These are phyloP conservation scores for Oplegnathus fasciatus DNA, from an alignment of 2,113 vertebrate genomes.

Conservation along the genomic window DNA sequence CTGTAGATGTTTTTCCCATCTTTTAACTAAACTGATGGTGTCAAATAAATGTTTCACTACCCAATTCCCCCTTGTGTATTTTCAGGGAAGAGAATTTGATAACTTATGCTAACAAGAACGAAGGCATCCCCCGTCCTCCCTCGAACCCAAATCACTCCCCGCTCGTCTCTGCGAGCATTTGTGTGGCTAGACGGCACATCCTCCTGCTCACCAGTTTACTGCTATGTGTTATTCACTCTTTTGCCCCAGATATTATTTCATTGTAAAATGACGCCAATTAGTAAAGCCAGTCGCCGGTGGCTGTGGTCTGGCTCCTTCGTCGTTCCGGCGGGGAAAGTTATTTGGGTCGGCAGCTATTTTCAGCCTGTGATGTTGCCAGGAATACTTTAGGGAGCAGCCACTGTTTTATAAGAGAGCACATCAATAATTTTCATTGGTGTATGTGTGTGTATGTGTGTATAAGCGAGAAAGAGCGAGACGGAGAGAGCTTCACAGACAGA, in stretches of 20 bases:
- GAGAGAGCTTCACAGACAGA: slow-evolving; percentile 34
- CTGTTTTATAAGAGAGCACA: slow-evolving; percentile 85
- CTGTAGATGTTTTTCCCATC: slow-evolving; percentile 42
- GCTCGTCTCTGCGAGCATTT: too few species aligned
- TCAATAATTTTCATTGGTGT: slow-evolving; percentile 83
- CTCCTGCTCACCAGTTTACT: slow-evolving; percentile 55
- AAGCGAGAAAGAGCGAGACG: slow-evolving; percentile 35
- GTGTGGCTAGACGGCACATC: slow-evolving; percentile 43
- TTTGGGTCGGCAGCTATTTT: slow-evolving; percentile 87
- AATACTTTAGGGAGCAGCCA: slow-evolving; percentile 84
- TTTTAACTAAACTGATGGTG: slow-evolving; percentile 63
- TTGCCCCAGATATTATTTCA: slow-evolving; percentile 81
- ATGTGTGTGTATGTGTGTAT: slow-evolving; percentile 41
- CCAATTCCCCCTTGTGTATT: slow-evolving; percentile 38
- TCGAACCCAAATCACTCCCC: slow-evolving; percentile 32
- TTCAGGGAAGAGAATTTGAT: slow-evolving; percentile 55
- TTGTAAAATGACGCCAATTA: slow-evolving; percentile 81
- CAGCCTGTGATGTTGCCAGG: slow-evolving; percentile 83
- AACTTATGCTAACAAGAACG: slow-evolving; percentile 63
- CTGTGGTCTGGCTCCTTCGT: slow-evolving; percentile 76
- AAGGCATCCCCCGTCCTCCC: slow-evolving; percentile 45
- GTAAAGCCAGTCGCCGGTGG: slow-evolving; percentile 78
- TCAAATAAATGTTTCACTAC: slow-evolving; percentile 73
- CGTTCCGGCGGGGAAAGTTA: slow-evolving; percentile 80
- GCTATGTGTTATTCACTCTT: slow-evolving; percentile 67